These are phyloP conservation scores for Drosophila sturtevanti DNA, from an alignment of 1,140 invertebrate species.

Conservation along the genomic window DNA sequence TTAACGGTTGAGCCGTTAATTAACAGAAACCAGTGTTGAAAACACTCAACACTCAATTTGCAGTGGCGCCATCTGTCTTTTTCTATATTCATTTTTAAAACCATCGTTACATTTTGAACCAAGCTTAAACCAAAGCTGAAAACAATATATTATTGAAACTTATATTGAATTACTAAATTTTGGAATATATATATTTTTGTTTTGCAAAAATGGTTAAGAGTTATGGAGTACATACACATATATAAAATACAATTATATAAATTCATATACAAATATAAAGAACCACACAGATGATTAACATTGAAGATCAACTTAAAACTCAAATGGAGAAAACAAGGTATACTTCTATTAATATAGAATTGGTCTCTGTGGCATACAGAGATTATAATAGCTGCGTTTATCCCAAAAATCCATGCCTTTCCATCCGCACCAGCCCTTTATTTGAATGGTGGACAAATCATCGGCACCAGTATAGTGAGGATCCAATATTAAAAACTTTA, in stretches of 20 bases:
- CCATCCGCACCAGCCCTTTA: slow-evolving; percentile 97
- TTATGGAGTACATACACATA: neutral
- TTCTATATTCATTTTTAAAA: too few species aligned
- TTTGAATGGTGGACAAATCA: slow-evolving; percentile 87
- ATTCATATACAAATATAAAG: neutral
- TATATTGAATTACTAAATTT: neutral
- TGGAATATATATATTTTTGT: neutral
- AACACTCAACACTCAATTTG: too few species aligned
- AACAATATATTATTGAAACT: too few species aligned
- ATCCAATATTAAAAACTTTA: slow-evolving; percentile 97
- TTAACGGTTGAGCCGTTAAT: too few species aligned
- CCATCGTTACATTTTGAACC: too few species aligned
- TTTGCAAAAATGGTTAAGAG: neutral
- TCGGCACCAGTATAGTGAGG: slow-evolving; percentile 97
- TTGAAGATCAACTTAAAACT: slow-evolving; percentile 40
- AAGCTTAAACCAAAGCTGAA: too few species aligned
- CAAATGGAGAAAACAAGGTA: slow-evolving; percentile 22
- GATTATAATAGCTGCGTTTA: slow-evolving; percentile 96
- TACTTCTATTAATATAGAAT: slow-evolving; percentile 83
- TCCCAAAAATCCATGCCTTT: slow-evolving; percentile 96
- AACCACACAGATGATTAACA: neutral
- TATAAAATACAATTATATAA: slow-evolving; percentile 5
- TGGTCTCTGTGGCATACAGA: slow-evolving; percentile 93
- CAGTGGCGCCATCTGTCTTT: too few species aligned
- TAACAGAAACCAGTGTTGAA: too few species aligned